These are phyloP conservation scores for Cataglyphis altisquamis DNA, from an alignment of 2,888 invertebrate genomes.

Conservation along the genomic window DNA sequence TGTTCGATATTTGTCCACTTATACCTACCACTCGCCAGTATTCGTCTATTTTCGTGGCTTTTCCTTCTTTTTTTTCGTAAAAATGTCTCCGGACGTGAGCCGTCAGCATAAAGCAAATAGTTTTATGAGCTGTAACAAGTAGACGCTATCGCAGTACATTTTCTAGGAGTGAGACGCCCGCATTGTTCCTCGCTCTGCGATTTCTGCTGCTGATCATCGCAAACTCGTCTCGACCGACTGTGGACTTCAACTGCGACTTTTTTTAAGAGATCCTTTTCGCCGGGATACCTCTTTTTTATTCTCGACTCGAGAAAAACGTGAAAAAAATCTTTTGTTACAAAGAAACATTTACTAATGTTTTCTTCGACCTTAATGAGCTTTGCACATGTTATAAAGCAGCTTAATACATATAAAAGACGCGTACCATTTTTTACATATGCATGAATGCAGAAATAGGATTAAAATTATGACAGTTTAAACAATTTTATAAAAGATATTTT, in stretches of 20 bases:
- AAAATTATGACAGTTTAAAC: not conserved
- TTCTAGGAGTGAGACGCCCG: constrained; percentile 77
- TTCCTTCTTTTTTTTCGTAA: constrained; percentile 70
- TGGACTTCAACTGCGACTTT: constrained; percentile 61
- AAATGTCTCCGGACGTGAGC: constrained; percentile 79
- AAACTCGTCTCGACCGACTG: constrained; percentile 45
- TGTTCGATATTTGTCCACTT: constrained; percentile 28
- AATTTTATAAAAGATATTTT: constrained; percentile 14
- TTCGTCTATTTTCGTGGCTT: constrained; percentile 31
- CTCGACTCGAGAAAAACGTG: constrained; percentile 6
- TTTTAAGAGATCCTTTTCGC: constrained; percentile 11
- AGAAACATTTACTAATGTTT: constrained; percentile 25
- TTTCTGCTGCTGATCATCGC: constrained; percentile 43
- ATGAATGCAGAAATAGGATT: not conserved
- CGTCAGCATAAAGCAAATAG: constrained; percentile 85
- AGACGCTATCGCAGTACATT: constrained; percentile 83
- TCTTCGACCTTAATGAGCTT: constrained; percentile 29
- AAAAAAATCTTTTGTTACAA: not conserved
- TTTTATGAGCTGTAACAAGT: constrained; percentile 84
- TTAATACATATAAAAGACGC: constrained; percentile 21
- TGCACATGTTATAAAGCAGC: constrained; percentile 9
- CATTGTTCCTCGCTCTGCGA: constrained; percentile 34
- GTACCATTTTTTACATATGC: not conserved
- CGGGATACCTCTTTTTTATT: constrained; percentile 42
- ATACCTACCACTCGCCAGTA: constrained; percentile 9